Evolutionary conservation across 2,888 invertebrate genomes (phyloP).

Genomic region (Himalopsyche anomala): DNA sequence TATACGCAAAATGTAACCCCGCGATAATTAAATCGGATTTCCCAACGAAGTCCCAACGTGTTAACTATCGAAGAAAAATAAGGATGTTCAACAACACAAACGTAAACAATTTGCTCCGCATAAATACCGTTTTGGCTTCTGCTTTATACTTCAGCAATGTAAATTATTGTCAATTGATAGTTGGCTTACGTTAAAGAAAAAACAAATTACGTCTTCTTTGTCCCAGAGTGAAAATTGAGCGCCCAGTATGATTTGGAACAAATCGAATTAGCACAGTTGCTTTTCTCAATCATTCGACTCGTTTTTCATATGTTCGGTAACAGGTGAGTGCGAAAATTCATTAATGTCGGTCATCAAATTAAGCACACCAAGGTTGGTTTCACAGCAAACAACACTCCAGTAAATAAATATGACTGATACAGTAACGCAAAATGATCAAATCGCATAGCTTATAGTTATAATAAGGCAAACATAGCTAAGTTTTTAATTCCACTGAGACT

Average conservation of each 20-base stretch:
- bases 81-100: neutral
- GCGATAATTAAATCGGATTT: too few species aligned
- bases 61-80: neutral
- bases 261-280: neutral
- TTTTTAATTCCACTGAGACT: too few species aligned
- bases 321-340: neutral
- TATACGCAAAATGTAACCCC: too few species aligned
- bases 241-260: neutral
- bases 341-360: constrained; percentile 7
- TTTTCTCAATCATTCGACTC: neutral
- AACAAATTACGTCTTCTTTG: neutral
- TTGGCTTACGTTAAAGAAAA: neutral
- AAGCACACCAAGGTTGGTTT: neutral
- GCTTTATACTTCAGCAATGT: neutral
- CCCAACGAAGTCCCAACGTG: neutral
- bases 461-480: too few species aligned
- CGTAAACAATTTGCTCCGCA: neutral
- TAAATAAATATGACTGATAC: too few species aligned
- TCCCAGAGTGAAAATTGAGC: neutral
- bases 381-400: neutral
- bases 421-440: too few species aligned
- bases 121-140: neutral
- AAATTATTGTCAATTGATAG: neutral
- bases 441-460: too few species aligned
- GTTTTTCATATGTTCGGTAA: neutral